Conservation (phyloP, 1,140 invertebrate species). For the Triops cancriformis region DNA sequence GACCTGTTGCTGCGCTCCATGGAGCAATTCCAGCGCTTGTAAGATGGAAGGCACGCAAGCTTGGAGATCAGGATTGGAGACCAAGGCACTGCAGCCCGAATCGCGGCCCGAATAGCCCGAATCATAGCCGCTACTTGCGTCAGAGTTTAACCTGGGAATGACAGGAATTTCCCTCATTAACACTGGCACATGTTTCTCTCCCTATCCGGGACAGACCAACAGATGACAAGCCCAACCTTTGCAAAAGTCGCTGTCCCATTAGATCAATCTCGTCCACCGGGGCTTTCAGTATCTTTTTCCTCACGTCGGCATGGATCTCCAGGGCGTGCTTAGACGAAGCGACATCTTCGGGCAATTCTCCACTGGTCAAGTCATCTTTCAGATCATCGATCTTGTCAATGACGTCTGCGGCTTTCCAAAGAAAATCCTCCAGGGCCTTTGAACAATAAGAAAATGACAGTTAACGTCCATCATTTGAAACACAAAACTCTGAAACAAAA, state of each 20-base stretch:
- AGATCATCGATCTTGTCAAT: constrained; percentile 71
- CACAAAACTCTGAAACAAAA: too few species aligned
- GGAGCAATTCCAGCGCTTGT: constrained; percentile 69
- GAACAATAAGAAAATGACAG: constrained; percentile 30
- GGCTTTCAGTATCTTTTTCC: constrained; percentile 84
- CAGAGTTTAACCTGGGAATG: constrained; percentile 38
- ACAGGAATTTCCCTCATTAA: constrained; percentile 3
- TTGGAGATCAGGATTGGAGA: constrained; percentile 61
- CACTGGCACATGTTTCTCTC: background rate
- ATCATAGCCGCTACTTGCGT: constrained; percentile 42
- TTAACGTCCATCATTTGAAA: background rate
- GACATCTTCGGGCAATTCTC: constrained; percentile 19
- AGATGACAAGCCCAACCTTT: constrained; percentile 43
- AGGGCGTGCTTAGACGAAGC: constrained; percentile 22
- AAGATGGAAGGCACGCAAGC: constrained; percentile 56
- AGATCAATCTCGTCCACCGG: constrained; percentile 84
- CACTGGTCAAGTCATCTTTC: constrained; percentile 42
- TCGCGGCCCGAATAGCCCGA: constrained; percentile 48
- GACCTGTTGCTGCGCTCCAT: constrained; percentile 78
- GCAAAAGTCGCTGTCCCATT: constrained; percentile 56
- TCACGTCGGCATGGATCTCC: constrained; percentile 76
- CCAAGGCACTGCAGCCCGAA: constrained; percentile 46
- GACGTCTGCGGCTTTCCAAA: constrained; percentile 86
- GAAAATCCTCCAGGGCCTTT: constrained; percentile 82
- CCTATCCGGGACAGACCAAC: background rate